These are phyloP conservation scores for Caenorhabditis tropicalis DNA, from an alignment of 1,140 invertebrate genomes.

Conservation along the genomic window DNA sequence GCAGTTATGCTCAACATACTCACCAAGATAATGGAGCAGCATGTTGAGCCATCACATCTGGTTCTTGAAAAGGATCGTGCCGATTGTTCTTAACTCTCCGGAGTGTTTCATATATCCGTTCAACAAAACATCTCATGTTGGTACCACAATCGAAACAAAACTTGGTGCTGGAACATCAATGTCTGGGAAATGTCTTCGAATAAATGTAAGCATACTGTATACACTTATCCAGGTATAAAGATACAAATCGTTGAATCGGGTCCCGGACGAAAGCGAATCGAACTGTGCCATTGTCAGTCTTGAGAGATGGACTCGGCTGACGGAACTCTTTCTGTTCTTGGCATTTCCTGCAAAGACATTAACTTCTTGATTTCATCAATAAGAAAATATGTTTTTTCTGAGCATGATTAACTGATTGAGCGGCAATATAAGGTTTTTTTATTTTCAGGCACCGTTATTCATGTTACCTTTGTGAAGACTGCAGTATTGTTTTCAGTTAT, in stretches of 20 bases:
- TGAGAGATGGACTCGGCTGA: neutral
- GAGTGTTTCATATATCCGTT: neutral
- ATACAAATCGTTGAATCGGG: constrained; percentile 16
- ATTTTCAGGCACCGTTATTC: no score
- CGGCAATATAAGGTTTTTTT: no score
- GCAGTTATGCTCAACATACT: neutral
- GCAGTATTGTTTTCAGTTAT: no score
- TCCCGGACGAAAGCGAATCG: constrained; percentile 8
- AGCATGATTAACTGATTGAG: no score
- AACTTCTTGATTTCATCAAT: neutral
- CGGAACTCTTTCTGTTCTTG: neutral
- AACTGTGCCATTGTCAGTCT: neutral
- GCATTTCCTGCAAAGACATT: neutral
- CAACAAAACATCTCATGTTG: constrained; percentile 22
- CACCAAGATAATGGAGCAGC: neutral
- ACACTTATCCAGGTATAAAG: constrained; percentile 7
- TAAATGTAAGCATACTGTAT: neutral
- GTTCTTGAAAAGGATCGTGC: neutral
- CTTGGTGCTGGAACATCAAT: neutral
- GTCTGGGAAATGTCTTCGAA: neutral
- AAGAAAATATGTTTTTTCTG: no score
- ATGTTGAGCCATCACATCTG: neutral
- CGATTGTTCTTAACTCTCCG: neutral
- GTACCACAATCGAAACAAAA: neutral
- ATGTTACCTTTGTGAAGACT: no score